Evolutionary conservation across 2,888 invertebrate genomes (phyloP), one percentile per base, ranked within the genome.

Genomic region (Euplagia quadripunctaria): DNA sequence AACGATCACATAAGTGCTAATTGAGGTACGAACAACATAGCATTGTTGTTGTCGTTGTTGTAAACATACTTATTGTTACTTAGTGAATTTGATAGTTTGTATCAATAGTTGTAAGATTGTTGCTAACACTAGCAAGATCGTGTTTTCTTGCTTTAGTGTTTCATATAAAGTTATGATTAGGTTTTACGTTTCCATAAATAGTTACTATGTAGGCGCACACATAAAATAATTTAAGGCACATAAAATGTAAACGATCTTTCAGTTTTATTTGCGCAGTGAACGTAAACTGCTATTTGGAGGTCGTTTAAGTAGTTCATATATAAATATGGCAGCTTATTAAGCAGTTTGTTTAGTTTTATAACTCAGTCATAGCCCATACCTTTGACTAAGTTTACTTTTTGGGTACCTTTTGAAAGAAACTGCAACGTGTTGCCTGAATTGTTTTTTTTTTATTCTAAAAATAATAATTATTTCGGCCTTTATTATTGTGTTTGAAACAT

Each of bases 151-250:
- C n/a, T 61, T 20, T 31, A 61, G 11, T 20, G 4, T 61, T 61
- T 31, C 8, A 61, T 61, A 20, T 61, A 61, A 61, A 61, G 4
- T 12, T 12, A 61, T 61, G 31, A 31, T 31, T 31, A 31, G 31
- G 31, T 31, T 31, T 31, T 31, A 31, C 31, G 31, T 31, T 31
- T 31, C 31, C 31, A 31, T 31, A 31, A 31, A 31, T 31, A 31
- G 31, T 14, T 4, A 61, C 61, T 14, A 14, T 31, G 20, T 31
- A 31, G 31, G 31, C 31, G 31, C 31, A 8, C 11, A 31, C 42
- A 64, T 46, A 64, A 72, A 72, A 42, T 64, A 64, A 72, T 72
- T 68, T 42, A 55, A 58, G 68, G 43, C 64, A 52, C 64, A 72
- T 72, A 68, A 68, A 72, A 72, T 68, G 64, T 58, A 68, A 72